phyloP scores from a whole-genome alignment of 2,113 vertebrate genomes.

The Glaucomys volans region DNA sequence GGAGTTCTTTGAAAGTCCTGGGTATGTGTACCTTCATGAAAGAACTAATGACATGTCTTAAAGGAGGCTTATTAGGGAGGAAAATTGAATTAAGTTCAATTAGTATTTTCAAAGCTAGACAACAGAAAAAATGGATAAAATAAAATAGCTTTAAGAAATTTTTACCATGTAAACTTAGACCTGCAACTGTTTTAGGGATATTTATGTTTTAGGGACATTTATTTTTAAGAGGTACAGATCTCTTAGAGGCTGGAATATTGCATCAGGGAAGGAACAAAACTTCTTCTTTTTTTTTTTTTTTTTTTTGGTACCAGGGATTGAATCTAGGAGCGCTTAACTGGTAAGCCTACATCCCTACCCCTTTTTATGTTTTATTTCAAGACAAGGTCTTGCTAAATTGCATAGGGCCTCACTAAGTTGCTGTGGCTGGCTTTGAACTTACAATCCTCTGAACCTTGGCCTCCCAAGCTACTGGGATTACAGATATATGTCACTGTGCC shows the following conservation, averaged over 20 bases:
- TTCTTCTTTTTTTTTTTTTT: no score
- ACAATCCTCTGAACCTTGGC: no score
- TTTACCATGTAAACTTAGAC: not conserved
- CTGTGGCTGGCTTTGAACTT: no score
- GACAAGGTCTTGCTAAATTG: no score
- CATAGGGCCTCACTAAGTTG: no score
- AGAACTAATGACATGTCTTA: not conserved
- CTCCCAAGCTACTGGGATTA: no score
- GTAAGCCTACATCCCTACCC: no score
- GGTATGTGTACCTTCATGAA: not conserved
- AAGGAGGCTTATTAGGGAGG: not conserved
- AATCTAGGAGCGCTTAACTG: no score
- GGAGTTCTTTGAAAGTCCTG: not conserved
- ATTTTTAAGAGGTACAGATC: not conserved
- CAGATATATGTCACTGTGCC: no score
- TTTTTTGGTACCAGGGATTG: no score
- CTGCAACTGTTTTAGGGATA: not conserved
- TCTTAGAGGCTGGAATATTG: not conserved
- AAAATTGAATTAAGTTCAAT: conserved; percentile 15
- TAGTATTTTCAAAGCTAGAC: not conserved
- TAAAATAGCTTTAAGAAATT: not conserved
- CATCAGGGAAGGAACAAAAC: no score
- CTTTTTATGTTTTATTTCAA: no score
- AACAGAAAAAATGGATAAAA: not conserved
- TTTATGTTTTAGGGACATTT: not conserved